Evolutionary conservation across 2,888 invertebrate genomes (phyloP).

Genomic region (Amitus sp.): DNA sequence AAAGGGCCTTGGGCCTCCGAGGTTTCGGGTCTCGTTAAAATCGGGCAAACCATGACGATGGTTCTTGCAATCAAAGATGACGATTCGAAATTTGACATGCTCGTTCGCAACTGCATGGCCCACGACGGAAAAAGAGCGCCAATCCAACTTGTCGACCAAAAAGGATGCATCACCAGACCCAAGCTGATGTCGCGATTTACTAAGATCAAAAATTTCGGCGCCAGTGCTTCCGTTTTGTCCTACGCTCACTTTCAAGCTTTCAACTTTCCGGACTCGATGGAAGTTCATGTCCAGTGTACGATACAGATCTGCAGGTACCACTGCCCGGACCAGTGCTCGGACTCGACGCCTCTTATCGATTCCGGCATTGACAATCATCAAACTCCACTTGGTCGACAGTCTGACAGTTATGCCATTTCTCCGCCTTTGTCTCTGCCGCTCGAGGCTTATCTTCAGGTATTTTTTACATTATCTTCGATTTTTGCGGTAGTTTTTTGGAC

Average conservation of each 20-base stretch:
- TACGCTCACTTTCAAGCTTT: conserved; percentile 96
- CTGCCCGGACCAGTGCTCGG: conserved; percentile 92
- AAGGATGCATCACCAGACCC: conserved; percentile 91
- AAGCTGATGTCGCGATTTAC: conserved; percentile 94
- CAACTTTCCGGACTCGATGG: conserved; percentile 96
- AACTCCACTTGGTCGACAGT: conserved; percentile 53
- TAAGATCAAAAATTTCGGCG: conserved; percentile 94
- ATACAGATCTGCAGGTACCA: conserved; percentile 89
- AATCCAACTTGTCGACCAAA: conserved; percentile 91
- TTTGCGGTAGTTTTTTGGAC: too few species aligned
- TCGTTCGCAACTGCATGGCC: conserved; percentile 93
- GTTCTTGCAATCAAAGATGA: conserved; percentile 95
- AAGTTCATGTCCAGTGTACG: conserved; percentile 95
- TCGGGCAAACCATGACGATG: conserved; percentile 96
- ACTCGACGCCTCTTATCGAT: conserved; percentile 66
- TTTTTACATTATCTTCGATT: too few species aligned
- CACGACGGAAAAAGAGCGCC: conserved; percentile 94
- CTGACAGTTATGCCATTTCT: conserved; percentile 76
- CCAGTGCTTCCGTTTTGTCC: conserved; percentile 89
- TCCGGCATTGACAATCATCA: conserved; percentile 68
- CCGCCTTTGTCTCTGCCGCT: conserved; percentile 72
- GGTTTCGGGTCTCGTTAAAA: conserved; percentile 92
- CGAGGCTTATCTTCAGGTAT: conserved; percentile 72
- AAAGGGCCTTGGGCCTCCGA: conserved; percentile 96
- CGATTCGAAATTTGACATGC: conserved; percentile 94